These are phyloP conservation scores for Lamellibrachia columna DNA, from an alignment of 2,888 invertebrate genomes.

Conservation along the genomic window DNA sequence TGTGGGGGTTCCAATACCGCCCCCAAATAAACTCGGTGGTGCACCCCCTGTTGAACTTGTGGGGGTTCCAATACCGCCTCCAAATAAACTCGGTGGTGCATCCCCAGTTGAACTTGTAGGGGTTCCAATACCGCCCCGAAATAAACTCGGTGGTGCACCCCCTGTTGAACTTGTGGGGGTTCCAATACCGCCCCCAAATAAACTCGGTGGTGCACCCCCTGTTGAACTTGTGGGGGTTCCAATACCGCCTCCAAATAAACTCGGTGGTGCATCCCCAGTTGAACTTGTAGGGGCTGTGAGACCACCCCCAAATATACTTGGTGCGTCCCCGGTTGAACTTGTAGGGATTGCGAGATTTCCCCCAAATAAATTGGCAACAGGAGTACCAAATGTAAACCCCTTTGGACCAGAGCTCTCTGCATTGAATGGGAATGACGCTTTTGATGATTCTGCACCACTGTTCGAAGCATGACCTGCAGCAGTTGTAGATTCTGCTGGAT, in stretches of 20 bases:
- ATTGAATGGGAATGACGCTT: not conserved
- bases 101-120: not conserved
- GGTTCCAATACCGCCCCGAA: not conserved
- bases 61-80: too few species aligned
- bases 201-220: not conserved
- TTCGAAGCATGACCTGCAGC: not conserved
- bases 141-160: not conserved
- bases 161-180: not conserved
- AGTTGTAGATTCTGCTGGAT: not conserved
- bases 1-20: not conserved
- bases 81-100: too few species aligned
- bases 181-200: not conserved
- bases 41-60: too few species aligned
- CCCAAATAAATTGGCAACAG: not conserved
- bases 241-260: not conserved
- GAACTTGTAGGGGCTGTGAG: not conserved
- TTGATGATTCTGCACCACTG: not conserved
- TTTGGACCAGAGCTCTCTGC: not conserved
- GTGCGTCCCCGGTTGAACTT: not conserved
- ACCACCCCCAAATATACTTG: not conserved
- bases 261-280: not conserved
- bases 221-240: not conserved
- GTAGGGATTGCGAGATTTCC: not conserved
- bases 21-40: too few species aligned
- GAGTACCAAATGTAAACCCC: not conserved